These are phyloP conservation scores for Chromobotia macracanthus DNA, from an alignment of 2,797 vertebrate genomes.

Conservation along the genomic window DNA sequence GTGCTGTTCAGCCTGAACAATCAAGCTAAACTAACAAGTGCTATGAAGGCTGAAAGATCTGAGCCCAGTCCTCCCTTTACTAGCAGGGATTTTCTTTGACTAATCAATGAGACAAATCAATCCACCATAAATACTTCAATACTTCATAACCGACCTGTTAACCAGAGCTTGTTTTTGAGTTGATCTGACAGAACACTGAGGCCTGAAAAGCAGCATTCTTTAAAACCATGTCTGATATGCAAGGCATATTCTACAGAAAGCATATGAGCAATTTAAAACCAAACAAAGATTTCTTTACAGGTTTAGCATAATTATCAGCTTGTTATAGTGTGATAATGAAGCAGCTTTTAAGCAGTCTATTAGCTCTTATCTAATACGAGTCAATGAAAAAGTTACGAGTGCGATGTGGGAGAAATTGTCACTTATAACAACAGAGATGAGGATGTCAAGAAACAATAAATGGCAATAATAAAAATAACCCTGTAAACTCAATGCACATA, in stretches of 20 bases:
- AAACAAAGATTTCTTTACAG: no score
- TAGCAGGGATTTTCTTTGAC: conserved; percentile 49
- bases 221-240: conserved; percentile 13
- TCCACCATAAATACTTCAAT: conserved; percentile 29
- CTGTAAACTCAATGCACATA: not conserved
- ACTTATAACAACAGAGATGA: not conserved
- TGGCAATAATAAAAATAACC: not conserved
- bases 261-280: no score
- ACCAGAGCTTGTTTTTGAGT: conserved; percentile 25
- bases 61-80: not conserved
- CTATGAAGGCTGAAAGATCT: conserved; percentile 1
- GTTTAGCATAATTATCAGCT: not conserved
- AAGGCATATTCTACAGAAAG: not conserved
- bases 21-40: conserved; percentile 18
- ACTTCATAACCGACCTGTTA: conserved; percentile 41
- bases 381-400: not conserved
- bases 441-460: not conserved
- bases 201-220: conserved; percentile 17
- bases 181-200: conserved; percentile 29
- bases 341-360: not conserved
- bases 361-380: not conserved
- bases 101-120: conserved; percentile 47
- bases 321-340: not conserved
- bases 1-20: not conserved
- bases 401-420: not conserved